Percentiles rank a stretch among this genome's conserved stretches.
Conservation (phyloP, 2,888 invertebrate genomes). For the Stictocephala bisonia region DNA sequence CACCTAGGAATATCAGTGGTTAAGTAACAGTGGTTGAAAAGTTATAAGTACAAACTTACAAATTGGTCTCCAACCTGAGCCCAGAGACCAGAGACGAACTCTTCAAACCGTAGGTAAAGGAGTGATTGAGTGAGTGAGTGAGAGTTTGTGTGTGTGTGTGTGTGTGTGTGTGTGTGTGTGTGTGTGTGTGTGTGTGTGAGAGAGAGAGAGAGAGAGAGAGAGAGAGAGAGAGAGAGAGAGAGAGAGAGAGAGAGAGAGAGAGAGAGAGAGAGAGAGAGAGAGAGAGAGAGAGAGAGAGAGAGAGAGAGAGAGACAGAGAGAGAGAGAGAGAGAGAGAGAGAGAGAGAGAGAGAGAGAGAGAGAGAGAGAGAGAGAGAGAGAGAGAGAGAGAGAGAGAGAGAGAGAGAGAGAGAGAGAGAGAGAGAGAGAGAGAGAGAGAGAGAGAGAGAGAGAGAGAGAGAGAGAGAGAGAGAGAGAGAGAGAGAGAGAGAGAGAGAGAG, state of each 20-base stretch:
- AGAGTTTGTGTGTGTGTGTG: too few species aligned
- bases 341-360: neutral
- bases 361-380: neutral
- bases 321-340: too few species aligned
- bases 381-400: neutral
- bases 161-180: constrained; percentile 13
- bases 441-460: neutral
- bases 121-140: neutral
- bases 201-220: neutral
- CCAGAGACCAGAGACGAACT: neutral
- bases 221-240: neutral
- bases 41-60: neutral
- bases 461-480: neutral
- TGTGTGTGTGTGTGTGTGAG: neutral
- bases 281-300: neutral
- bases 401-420: neutral
- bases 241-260: neutral
- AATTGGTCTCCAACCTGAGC: neutral
- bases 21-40: neutral
- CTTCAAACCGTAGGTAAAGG: neutral
- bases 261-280: neutral
- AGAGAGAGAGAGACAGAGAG: neutral
- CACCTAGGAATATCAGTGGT: too few species aligned
- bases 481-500: neutral
- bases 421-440: neutral